These are phyloP conservation scores for Siderastrea radians DNA, from an alignment of 92 coral and sea anemone species.

Conservation along the genomic window DNA sequence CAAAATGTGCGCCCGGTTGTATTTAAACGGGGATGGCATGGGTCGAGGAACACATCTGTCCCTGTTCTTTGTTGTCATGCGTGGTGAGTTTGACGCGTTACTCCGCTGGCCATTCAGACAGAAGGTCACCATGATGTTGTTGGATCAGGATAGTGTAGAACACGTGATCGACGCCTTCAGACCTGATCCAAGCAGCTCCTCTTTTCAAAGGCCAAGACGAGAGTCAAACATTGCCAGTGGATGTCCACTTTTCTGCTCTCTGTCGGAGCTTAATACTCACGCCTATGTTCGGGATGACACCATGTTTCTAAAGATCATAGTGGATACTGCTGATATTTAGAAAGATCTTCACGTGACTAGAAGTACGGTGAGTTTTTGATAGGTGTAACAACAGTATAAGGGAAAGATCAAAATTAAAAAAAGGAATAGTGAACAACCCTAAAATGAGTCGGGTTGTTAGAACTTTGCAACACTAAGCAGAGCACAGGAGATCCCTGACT, in stretches of 20 bases:
- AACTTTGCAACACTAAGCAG: no score
- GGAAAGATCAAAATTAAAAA: no score
- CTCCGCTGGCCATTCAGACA: conserved; percentile 94
- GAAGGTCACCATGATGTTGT: conserved; percentile 69
- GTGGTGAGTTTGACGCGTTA: conserved; percentile 77
- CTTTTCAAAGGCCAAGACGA: conserved; percentile 48
- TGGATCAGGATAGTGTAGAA: conserved; percentile 45
- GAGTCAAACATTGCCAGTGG: conserved; percentile 13
- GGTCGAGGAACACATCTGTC: conserved; percentile 68
- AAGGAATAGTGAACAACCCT: no score
- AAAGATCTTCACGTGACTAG: not conserved
- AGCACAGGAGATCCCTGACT: no score
- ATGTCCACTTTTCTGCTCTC: not conserved
- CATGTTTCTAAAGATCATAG: not conserved
- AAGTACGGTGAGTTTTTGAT: not conserved
- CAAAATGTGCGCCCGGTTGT: conserved; percentile 78
- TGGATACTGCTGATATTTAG: not conserved
- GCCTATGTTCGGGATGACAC: not conserved
- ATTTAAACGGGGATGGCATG: conserved; percentile 79
- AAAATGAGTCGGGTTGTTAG: no score
- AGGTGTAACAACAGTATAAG: no score
- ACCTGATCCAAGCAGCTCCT: conserved; percentile 55
- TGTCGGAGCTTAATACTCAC: not conserved
- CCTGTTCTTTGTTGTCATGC: conserved; percentile 76
- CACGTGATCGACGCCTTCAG: conserved; percentile 56